Evolutionary conservation across 1,140 invertebrate species (phyloP).

Genomic region (Cryptotermes secundus): DNA sequence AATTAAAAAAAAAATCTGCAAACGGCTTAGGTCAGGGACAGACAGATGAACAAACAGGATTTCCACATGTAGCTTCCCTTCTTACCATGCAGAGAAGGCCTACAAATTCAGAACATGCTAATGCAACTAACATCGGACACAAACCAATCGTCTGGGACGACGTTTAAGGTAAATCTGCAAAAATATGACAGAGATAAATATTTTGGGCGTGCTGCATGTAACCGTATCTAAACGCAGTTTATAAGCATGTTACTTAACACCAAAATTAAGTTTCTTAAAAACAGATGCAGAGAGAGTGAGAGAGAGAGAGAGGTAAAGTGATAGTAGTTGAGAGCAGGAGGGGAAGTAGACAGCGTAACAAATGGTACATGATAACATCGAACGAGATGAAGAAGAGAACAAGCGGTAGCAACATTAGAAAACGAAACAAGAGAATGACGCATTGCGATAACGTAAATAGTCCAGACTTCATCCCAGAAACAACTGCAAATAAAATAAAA

Average conservation of each 20-base stretch:
- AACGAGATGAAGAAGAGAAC: background rate
- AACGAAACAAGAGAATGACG: background rate
- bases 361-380: background rate
- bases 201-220: background rate
- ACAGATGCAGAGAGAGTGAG: background rate
- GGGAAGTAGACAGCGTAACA: background rate
- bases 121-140: no score
- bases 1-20: no score
- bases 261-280: background rate
- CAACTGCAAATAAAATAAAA: background rate
- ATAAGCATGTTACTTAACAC: background rate
- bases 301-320: background rate
- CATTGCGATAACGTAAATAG: background rate
- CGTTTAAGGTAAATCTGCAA: no score
- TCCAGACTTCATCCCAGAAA: background rate
- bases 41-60: no score
- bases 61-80: no score
- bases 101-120: no score
- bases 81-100: no score
- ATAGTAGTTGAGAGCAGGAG: no score
- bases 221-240: background rate
- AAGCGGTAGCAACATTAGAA: background rate
- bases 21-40: no score
- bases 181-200: background rate
- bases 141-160: no score